Evolutionary conservation across 2,113 vertebrate species (phyloP), one percentile per base, ranked within the genome.

Genomic region (Leptodactylus fuscus): DNA sequence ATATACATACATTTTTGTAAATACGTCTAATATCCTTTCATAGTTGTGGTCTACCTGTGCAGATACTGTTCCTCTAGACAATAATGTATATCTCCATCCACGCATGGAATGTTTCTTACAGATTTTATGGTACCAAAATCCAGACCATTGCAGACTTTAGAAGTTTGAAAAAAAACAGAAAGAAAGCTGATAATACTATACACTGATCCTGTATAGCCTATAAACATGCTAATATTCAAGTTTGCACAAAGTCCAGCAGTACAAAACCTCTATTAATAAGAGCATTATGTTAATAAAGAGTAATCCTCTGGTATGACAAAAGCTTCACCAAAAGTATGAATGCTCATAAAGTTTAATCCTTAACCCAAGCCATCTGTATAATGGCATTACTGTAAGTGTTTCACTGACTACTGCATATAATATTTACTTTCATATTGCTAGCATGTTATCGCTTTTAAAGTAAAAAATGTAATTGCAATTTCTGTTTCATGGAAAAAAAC

Each of bases 201-300:
- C 58, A 62, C 24, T 27, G 58, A 62, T 62, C 58, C 58, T 62
- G n/a, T 62, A 6, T 62, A 27, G 58, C 27, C 12, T 65, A 65
- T 65, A 32, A 32, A 65, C 13, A 7, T 29, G 27, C 27, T 65
- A 5, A 15, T 32, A 15, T 13, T 32, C 60, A 65, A 16, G 27
- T 32, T 65, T 65, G 3, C 27, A 32, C 24, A 27, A 32, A 65
- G 15, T 65, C 60, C 60, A 15, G n/a, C 27, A 65, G 13, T 1
- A 65, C 60, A 65, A 65, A 65, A 65, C 60, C 60, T 32, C 13
- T 65, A 65, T 65, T 65, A 65, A 65, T 27, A 65, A 65, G 29
- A 65, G 60, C 4, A 65, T 65, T 32, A 65, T 32, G 29, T 62
- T 15, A 65, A 29, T 65, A 32, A 60, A 32, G 27, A 8, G 5